Evolutionary conservation across 2,113 vertebrate species (phyloP).

Genomic region (Patagioenas fasciata): DNA sequence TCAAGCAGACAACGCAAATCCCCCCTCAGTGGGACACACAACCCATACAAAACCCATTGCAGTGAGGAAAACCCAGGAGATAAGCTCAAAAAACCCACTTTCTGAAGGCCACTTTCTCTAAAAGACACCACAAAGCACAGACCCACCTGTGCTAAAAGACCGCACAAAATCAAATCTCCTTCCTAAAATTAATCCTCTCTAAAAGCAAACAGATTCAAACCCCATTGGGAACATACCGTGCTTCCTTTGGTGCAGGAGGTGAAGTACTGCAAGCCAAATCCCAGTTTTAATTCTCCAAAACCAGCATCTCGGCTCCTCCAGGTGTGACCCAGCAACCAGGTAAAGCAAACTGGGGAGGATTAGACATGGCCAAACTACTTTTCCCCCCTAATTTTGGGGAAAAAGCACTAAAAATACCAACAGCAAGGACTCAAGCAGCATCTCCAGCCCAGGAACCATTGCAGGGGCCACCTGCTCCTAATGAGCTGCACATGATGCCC

Average conservation of each 20-base stretch:
- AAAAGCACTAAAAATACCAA: neutral
- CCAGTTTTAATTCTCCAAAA: neutral
- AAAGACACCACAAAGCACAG: neutral
- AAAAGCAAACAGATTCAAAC: accelerated
- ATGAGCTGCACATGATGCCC: neutral
- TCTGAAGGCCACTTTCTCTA: neutral
- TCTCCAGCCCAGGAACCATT: accelerated
- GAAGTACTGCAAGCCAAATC: neutral
- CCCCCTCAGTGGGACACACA: accelerated
- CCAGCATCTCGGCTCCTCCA: neutral
- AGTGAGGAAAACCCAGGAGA: accelerated
- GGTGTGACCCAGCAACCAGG: accelerated
- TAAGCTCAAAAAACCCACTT: neutral
- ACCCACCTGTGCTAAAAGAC: neutral
- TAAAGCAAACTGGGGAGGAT: neutral
- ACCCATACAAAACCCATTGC: accelerated
- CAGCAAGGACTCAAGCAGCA: accelerated
- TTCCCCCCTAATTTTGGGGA: accelerated
- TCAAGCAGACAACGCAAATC: neutral
- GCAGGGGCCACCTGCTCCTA: accelerated
- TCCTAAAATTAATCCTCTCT: neutral
- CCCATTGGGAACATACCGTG: accelerated
- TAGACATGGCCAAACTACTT: accelerated
- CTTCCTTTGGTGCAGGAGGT: accelerated
- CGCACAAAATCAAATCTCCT: accelerated